phyloP scores from a whole-genome alignment of 2,113 vertebrate species.

The Lanius collurio region DNA sequence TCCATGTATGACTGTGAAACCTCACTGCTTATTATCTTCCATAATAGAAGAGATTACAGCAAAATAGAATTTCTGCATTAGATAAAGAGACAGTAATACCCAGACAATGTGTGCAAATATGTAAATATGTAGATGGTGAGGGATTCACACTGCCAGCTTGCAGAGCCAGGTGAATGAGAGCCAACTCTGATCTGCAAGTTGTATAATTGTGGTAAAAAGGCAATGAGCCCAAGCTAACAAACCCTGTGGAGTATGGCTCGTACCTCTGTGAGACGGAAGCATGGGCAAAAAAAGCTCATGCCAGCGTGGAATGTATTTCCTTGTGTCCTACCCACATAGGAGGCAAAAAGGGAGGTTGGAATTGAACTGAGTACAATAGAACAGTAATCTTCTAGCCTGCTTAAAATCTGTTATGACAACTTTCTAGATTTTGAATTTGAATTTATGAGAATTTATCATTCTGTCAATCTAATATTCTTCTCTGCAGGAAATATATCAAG shows the following conservation, averaged over 20 bases:
- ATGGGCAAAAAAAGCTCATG: conserved; percentile 3
- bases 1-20: neutral
- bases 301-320: neutral
- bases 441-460: neutral
- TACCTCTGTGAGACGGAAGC: neutral
- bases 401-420: neutral
- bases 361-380: neutral
- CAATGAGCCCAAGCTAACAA: conserved; percentile 32
- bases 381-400: neutral
- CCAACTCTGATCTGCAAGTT: conserved; percentile 23
- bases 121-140: conserved; percentile 20
- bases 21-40: conserved; percentile 12
- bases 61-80: conserved; percentile 36
- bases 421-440: neutral
- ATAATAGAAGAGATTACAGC: conserved; percentile 24
- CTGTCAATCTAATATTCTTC: neutral
- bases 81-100: conserved; percentile 14
- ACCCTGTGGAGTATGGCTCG: neutral
- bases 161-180: conserved; percentile 25
- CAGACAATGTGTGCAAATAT: conserved; percentile 30
- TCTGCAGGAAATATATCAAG: neutral
- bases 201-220: conserved; percentile 42
- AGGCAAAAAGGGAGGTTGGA: neutral
- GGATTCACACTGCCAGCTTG: neutral
- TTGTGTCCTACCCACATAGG: neutral